A percentile compares a stretch with the other conserved stretches of the same genome.
Conservation (phyloP, 2,888 invertebrate species). For the Rambutsinella grinnellia region DNA sequence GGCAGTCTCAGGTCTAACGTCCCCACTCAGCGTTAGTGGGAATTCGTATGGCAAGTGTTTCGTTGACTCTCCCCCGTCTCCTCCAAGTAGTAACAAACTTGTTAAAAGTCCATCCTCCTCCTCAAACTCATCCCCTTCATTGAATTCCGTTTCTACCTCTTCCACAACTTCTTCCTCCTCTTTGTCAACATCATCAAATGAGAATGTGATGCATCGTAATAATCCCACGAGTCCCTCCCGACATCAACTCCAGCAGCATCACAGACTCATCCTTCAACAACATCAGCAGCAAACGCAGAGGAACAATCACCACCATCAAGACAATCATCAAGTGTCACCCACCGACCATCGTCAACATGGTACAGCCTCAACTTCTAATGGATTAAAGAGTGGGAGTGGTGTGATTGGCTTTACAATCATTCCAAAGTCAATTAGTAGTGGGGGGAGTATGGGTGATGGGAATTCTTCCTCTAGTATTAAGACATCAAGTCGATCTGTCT, state of each 20-base stretch:
- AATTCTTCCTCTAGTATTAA: constrained; percentile 36
- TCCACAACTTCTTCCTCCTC: constrained; percentile 14
- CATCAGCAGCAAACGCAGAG: constrained; percentile 22
- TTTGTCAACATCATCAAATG: constrained; percentile 20
- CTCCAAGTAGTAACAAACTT: constrained; percentile 36
- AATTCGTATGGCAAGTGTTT: constrained; percentile 57
- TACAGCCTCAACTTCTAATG: not conserved
- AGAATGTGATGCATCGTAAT: constrained; percentile 4
- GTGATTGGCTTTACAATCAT: constrained; percentile 27
- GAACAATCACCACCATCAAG: constrained; percentile 12
- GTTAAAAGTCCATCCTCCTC: constrained; percentile 32
- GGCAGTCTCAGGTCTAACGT: constrained; percentile 41
- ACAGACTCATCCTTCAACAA: constrained; percentile 35
- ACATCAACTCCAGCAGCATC: constrained; percentile 43
- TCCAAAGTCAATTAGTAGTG: constrained; percentile 20
- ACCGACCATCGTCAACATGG: constrained; percentile 22
- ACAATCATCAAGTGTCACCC: constrained; percentile 3
- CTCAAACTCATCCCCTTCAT: constrained; percentile 31
- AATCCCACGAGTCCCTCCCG: constrained; percentile 17
- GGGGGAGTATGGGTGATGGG: constrained; percentile 33
- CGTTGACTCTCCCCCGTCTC: constrained; percentile 45
- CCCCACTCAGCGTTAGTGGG: constrained; percentile 47
- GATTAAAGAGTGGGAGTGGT: constrained; percentile 30
- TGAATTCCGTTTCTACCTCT: constrained; percentile 26
- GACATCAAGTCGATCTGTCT: constrained; percentile 57